Evolutionary conservation across 2,797 vertebrate species (phyloP), one percentile per base, ranked within the genome.

Genomic region (Hypotaenidia okinawae): DNA sequence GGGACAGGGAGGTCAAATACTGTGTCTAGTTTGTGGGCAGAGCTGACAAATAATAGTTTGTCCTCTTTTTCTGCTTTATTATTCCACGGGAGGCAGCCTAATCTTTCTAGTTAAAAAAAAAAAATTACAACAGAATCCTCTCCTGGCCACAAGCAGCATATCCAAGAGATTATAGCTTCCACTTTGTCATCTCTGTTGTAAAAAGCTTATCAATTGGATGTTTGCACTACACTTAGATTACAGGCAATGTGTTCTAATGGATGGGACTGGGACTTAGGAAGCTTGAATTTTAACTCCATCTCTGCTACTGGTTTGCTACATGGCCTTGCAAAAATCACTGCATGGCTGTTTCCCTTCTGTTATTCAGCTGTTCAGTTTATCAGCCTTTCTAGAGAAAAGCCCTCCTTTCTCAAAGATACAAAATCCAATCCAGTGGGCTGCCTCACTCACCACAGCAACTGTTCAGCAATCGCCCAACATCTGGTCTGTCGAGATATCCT

Each of bases 151-250:
- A 76, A 94, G 74, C 67, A 84, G 55, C 80, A 70, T 86, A 93
- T 76, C 80, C 59, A 90, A 77, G 73, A 95, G 87, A 94, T 91
- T 91, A 81, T 70, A 67, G 88, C 90, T 94, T 84, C 83, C 63
- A 84, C 59, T 94, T 94, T 88, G 83, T 79, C 85, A 86, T 86
- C 52, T 74, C 63, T 76, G 43, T 79, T 94, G 87, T 85, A 94
- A 92, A 96, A 96, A 77, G 39, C 86, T 94, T 95, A 90, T 93
- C 90, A 90, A 74, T 5, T 84, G 90, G 32, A 64, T 93, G 72
- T 87, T 94, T 90, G 81, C 54, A 57, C 78, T 91, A 57, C 43
- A 47, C 78, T 91, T 88, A 88, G 70, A 79, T 93, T 94, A 76
- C 63, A 69, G 37, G 82, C 54, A 62, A 3, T 61, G 52, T 86